Percentiles rank a stretch among this genome's conserved stretches.
phyloP scores from a whole-genome alignment of 2,113 vertebrate genomes.

The Gambusia holbrooki region DNA sequence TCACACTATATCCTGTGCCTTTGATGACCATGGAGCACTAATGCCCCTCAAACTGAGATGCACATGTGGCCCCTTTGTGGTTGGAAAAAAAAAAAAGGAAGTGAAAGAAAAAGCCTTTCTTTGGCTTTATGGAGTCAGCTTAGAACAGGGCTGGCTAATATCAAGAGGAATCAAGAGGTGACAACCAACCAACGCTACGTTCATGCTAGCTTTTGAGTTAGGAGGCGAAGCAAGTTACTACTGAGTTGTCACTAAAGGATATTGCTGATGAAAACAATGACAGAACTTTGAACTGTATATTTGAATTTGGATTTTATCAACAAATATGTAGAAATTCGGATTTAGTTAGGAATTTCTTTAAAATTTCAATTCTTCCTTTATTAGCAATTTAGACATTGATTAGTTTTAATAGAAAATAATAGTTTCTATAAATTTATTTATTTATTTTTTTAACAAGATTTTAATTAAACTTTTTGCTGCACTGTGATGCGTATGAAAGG shows the following conservation, averaged over 20 bases:
- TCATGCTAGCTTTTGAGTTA: neutral
- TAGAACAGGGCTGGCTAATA: constrained; percentile 3
- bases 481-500: no score
- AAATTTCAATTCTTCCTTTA: no score
- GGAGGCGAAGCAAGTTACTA: neutral
- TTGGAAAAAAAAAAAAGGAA: neutral
- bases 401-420: no score
- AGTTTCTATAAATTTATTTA: no score
- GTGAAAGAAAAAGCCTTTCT: constrained; percentile 16
- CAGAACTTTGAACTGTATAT: neutral
- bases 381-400: no score
- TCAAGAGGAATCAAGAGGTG: constrained; percentile 14
- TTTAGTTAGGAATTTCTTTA: no score
- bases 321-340: no score
- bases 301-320: no score
- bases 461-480: no score
- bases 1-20: constrained; percentile 75
- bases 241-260: neutral
- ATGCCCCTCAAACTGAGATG: constrained; percentile 61
- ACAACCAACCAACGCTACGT: neutral
- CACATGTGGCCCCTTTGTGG: constrained; percentile 67
- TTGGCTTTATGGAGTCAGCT: constrained; percentile 2
- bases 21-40: constrained; percentile 85
- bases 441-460: no score
- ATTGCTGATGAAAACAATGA: neutral